These are phyloP conservation scores for Porphyrio hochstetteri DNA, from an alignment of 2,113 vertebrate genomes.

Conservation along the genomic window DNA sequence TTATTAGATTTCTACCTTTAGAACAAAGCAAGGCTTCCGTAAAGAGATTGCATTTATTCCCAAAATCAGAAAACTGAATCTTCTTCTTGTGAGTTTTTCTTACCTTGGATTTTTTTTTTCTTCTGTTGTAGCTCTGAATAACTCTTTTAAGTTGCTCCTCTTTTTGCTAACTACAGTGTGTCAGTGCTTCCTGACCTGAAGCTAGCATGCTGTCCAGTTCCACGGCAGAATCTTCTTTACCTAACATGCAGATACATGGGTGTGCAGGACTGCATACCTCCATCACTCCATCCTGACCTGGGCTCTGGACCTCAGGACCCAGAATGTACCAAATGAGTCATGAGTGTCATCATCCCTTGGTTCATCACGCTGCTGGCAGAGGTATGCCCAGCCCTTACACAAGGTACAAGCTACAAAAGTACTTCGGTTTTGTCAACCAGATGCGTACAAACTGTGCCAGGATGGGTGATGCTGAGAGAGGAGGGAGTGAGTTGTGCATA, in stretches of 20 bases:
- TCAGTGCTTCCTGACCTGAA: neutral
- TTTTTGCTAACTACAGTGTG: neutral
- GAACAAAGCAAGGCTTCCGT: neutral
- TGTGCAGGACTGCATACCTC: neutral
- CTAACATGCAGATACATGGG: neutral
- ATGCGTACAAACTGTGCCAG: neutral
- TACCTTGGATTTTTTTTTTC: neutral
- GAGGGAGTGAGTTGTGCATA: neutral
- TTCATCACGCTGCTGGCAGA: neutral
- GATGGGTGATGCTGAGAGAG: neutral
- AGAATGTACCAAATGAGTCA: neutral
- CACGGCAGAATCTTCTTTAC: neutral
- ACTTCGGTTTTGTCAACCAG: neutral
- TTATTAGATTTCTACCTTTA: neutral
- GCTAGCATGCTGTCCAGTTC: neutral
- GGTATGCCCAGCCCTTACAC: neutral
- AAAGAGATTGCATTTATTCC: neutral
- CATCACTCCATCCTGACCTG: neutral
- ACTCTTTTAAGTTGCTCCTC: neutral
- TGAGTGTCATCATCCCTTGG: neutral
- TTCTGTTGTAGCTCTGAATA: neutral
- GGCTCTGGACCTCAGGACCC: neutral
- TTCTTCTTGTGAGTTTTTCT: neutral
- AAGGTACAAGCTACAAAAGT: neutral
- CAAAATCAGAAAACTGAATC: neutral